phyloP scores from a whole-genome alignment of 2,888 invertebrate genomes.

The Pediacus dermestoides region DNA sequence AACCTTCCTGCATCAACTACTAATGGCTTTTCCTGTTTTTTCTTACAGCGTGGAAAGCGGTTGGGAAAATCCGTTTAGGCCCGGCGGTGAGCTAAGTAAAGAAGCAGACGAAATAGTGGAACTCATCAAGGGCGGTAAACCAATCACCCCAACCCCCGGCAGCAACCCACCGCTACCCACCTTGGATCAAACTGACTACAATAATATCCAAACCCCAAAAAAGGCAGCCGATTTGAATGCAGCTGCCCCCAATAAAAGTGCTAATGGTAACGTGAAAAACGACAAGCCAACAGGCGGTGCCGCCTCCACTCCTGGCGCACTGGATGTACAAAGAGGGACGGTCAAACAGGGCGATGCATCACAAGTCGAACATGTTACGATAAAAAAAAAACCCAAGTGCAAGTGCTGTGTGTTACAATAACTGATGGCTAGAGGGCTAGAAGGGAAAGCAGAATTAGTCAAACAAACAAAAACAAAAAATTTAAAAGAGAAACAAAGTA shows the following conservation, averaged over 20 bases:
- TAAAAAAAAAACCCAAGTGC: constrained; percentile 94
- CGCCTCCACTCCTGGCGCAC: constrained; percentile 52
- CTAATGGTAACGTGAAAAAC: constrained; percentile 46
- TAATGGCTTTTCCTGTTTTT: constrained; percentile 7
- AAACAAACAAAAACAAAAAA: too few species aligned
- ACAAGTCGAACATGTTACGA: constrained; percentile 86
- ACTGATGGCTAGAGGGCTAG: constrained; percentile 34
- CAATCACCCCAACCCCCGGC: constrained; percentile 71
- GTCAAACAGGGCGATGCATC: constrained; percentile 63
- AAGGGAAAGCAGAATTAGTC: background rate
- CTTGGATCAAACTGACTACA: constrained; percentile 44
- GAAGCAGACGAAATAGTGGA: constrained; percentile 96
- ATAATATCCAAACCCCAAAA: constrained; percentile 34
- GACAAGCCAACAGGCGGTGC: constrained; percentile 51
- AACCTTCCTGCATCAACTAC: too few species aligned
- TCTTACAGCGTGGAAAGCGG: constrained; percentile 84
- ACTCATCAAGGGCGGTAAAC: constrained; percentile 86
- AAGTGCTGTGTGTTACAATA: constrained; percentile 93
- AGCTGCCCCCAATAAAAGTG: constrained; percentile 40
- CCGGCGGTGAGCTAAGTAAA: constrained; percentile 89
- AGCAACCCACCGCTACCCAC: constrained; percentile 55
- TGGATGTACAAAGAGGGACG: constrained; percentile 69
- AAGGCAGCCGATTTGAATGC: constrained; percentile 41
- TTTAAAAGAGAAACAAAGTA: too few species aligned
- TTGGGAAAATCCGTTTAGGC: constrained; percentile 97